These are phyloP conservation scores for Macaria notata DNA, from an alignment of 2,888 invertebrate genomes.

Conservation along the genomic window DNA sequence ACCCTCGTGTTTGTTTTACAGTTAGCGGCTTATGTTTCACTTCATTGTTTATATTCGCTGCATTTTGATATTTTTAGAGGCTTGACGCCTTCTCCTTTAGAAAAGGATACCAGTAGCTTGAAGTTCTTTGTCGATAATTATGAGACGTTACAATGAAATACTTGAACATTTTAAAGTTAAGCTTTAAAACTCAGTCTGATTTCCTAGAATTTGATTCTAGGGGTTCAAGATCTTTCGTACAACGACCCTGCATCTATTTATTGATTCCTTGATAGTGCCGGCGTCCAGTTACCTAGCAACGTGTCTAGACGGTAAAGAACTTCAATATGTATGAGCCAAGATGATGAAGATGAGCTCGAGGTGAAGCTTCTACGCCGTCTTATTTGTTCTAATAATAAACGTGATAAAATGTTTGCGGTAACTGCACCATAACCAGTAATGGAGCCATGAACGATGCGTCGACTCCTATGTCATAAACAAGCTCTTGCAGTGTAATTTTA, in stretches of 20 bases:
- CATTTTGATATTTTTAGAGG: conserved; percentile 19
- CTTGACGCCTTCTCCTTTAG: conserved; percentile 2
- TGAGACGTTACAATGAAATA: no score
- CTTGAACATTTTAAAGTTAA: no score
- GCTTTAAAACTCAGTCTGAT: no score
- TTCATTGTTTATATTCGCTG: conserved; percentile 20
- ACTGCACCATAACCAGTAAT: conserved; percentile 1
- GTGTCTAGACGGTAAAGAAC: conserved; percentile 63
- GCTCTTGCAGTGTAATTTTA: background rate
- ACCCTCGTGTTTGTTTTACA: conserved; percentile 25
- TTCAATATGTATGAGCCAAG: conserved; percentile 13
- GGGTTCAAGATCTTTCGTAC: conserved; percentile 35
- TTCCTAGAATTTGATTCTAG: no score
- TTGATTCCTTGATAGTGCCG: conserved; percentile 58
- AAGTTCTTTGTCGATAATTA: background rate
- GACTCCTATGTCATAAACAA: background rate
- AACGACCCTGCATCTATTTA: conserved; percentile 63
- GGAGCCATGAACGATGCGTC: conserved; percentile 1
- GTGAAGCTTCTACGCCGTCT: conserved; percentile 5
- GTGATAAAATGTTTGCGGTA: conserved; percentile 8
- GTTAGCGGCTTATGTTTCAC: conserved; percentile 21
- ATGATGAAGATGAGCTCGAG: conserved; percentile 9
- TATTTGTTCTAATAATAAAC: conserved; percentile 19
- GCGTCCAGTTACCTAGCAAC: conserved; percentile 57
- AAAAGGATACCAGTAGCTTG: background rate